Evolutionary conservation across 2,888 invertebrate species (phyloP).

Genomic region (Troides helena): DNA sequence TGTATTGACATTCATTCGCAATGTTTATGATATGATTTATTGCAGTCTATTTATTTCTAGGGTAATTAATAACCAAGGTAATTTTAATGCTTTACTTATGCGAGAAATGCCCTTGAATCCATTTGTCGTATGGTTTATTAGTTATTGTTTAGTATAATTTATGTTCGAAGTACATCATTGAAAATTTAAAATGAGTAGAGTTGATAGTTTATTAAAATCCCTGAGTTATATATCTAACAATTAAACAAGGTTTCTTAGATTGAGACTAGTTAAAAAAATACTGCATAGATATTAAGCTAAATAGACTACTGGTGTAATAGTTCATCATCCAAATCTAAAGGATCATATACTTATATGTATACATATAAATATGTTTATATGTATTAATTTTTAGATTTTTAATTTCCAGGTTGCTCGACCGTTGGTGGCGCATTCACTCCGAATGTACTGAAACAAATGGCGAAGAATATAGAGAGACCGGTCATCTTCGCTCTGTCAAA

Average conservation of each 20-base stretch:
- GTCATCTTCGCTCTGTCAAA: conserved; percentile 98
- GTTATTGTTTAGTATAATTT: conserved; percentile 4
- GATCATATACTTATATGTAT: background rate
- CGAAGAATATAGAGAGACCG: conserved; percentile 90
- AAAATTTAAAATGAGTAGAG: background rate
- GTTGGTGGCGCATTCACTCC: conserved; percentile 94
- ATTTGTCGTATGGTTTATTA: conserved; percentile 10
- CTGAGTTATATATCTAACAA: too few relatives aligned
- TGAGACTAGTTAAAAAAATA: too few relatives aligned
- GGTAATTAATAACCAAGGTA: conserved; percentile 20
- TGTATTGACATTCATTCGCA: background rate
- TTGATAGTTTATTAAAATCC: background rate
- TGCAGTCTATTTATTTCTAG: background rate
- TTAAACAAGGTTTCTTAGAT: too few relatives aligned
- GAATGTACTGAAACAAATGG: conserved; percentile 93
- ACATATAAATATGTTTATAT: too few relatives aligned
- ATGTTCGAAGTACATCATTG: too few relatives aligned
- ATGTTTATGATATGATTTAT: background rate
- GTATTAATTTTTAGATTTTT: background rate
- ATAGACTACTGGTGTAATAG: background rate
- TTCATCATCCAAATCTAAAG: background rate
- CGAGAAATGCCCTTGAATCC: conserved; percentile 15
- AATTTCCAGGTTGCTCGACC: conserved; percentile 89
- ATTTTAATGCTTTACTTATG: conserved; percentile 19
- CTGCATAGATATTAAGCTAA: background rate